Evolutionary conservation across 2,113 vertebrate genomes (phyloP).

Genomic region (Pholis gunnellus): DNA sequence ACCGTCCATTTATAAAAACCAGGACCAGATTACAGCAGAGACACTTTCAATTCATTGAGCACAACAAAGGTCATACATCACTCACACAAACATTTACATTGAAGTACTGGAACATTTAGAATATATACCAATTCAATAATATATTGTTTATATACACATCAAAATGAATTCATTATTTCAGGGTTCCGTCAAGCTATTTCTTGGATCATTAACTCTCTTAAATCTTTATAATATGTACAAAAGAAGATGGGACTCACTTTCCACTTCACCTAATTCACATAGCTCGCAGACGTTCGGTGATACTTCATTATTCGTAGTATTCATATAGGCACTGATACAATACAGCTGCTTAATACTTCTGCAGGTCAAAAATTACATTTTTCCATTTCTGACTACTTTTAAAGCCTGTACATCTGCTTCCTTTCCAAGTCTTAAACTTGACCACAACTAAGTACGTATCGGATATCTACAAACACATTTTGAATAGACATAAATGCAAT

Average conservation of each 20-base stretch:
- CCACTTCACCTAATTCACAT: not conserved
- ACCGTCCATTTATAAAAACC: not conserved
- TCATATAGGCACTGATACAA: not conserved
- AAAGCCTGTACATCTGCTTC: not conserved
- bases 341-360: constrained; percentile 5
- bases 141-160: not conserved
- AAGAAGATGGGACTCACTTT: constrained; percentile 3
- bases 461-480: not conserved
- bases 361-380: not conserved
- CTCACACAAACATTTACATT: not conserved
- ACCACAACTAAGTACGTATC: not conserved
- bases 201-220: not conserved
- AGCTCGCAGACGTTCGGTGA: not conserved
- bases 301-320: not conserved
- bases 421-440: not conserved
- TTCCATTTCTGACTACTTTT: not conserved
- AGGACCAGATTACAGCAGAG: not conserved
- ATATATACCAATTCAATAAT: not conserved
- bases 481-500: not conserved
- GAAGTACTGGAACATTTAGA: not conserved
- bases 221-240: not conserved
- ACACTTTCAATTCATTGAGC: too few species aligned
- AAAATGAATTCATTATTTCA: not conserved
- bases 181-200: not conserved
- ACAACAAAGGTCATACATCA: not conserved